Conservation (phyloP, 2,113 vertebrate species). For the Psephotus haematonotus region DNA sequence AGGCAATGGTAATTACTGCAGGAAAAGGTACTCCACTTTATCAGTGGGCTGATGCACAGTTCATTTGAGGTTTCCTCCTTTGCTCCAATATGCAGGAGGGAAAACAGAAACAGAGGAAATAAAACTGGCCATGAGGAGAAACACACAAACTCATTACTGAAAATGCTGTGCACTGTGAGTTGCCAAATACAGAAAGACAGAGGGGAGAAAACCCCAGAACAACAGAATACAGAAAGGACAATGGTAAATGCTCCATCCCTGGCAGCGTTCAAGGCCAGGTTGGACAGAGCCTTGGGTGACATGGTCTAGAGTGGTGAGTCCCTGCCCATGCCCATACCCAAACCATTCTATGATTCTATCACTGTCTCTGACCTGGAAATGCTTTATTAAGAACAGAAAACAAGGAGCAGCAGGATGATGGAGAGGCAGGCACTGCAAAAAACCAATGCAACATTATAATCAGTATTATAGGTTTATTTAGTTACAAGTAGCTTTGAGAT, state of each 20-base stretch:
- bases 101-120: not conserved
- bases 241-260: not conserved
- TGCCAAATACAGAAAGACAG: not conserved
- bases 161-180: not conserved
- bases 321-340: not conserved
- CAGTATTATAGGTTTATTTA: not conserved
- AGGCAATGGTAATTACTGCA: slow-evolving; percentile 36
- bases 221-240: not conserved
- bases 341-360: not conserved
- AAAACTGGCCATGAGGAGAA: not conserved
- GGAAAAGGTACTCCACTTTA: slow-evolving; percentile 9
- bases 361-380: not conserved
- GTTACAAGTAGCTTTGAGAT: not conserved
- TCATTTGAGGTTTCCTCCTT: not conserved
- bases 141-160: not conserved
- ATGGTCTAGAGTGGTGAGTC: not conserved
- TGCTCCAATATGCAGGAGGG: not conserved
- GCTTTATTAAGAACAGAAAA: not conserved
- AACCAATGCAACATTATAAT: not conserved
- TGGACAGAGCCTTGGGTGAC: not conserved
- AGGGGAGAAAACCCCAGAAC: rapidly evolving
- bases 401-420: not conserved
- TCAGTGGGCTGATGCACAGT: not conserved
- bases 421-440: not conserved
- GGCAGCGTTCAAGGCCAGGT: not conserved